Evolutionary conservation across 2,113 vertebrate species (phyloP).

Genomic region (Ivindomyrus marchei): DNA sequence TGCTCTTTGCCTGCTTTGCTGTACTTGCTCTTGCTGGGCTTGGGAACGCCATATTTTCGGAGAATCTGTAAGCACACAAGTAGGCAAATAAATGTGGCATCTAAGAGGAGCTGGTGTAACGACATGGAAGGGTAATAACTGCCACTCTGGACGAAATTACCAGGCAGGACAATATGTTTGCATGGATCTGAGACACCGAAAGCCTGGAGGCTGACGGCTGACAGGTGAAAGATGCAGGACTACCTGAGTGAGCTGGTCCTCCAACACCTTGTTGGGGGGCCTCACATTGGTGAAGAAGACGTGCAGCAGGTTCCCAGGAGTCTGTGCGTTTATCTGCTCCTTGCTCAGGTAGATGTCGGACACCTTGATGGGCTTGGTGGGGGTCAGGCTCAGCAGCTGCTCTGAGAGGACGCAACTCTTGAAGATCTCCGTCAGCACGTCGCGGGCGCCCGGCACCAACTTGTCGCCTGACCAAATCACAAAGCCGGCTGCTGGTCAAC

Average conservation of each 20-base stretch:
- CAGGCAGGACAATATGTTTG: background rate
- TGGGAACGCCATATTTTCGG: conserved; percentile 84
- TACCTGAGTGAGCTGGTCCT: conserved; percentile 96
- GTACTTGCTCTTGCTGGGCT: conserved; percentile 92
- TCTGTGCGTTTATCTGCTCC: conserved; percentile 93
- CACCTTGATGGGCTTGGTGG: conserved; percentile 81
- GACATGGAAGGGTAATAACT: background rate
- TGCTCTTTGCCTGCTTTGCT: conserved; percentile 90
- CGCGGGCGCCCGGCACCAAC: conserved; percentile 78
- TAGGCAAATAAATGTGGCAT: background rate
- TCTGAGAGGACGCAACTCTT: conserved; percentile 91
- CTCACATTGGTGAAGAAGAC: conserved; percentile 90
- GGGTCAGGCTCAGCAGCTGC: conserved; percentile 86
- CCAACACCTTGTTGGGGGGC: conserved; percentile 88
- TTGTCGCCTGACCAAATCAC: conserved; percentile 72
- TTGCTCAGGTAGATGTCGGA: conserved; percentile 95
- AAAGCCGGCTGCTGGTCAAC: background rate
- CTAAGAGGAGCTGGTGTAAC: background rate
- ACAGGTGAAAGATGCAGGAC: background rate
- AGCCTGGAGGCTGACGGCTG: background rate
- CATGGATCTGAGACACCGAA: background rate
- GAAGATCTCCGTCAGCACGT: conserved; percentile 90
- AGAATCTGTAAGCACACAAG: conserved; percentile 67
- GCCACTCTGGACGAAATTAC: background rate
- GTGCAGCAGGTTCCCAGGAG: conserved; percentile 86